These are phyloP conservation scores for Chaitophorus viminalis DNA, from an alignment of 2,888 invertebrate species.

Conservation along the genomic window DNA sequence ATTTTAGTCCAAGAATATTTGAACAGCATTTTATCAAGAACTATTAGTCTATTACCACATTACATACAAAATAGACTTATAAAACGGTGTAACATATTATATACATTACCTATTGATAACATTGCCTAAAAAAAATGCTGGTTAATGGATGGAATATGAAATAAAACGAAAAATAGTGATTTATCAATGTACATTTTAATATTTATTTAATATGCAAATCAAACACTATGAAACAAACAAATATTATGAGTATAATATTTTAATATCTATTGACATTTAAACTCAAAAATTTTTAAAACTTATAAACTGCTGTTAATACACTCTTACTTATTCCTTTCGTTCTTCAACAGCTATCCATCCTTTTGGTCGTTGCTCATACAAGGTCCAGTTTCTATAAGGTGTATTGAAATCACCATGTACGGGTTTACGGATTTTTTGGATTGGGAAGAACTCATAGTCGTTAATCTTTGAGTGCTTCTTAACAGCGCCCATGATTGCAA, in stretches of 20 bases:
- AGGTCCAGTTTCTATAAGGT: slow-evolving; percentile 23
- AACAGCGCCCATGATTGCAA: neutral
- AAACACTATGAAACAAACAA: slow-evolving; percentile 12
- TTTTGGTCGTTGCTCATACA: slow-evolving; percentile 26
- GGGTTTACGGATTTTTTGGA: neutral
- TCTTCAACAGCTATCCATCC: slow-evolving; percentile 54
- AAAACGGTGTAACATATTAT: too few relatives aligned
- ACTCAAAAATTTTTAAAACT: slow-evolving; percentile 7
- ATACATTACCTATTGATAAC: too few relatives aligned
- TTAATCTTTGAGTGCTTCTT: slow-evolving; percentile 33
- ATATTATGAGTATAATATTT: neutral
- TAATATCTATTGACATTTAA: slow-evolving; percentile 11
- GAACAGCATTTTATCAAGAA: too few relatives aligned
- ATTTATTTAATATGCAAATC: neutral
- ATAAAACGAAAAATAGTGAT: too few relatives aligned
- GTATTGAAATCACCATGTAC: slow-evolving; percentile 40
- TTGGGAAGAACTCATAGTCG: slow-evolving; percentile 7
- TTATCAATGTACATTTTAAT: neutral
- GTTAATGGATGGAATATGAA: too few relatives aligned
- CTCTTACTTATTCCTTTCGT: slow-evolving; percentile 12
- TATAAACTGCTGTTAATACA: neutral
- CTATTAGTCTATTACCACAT: too few relatives aligned
- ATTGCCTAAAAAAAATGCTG: too few relatives aligned
- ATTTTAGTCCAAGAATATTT: too few relatives aligned
- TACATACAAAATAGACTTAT: too few relatives aligned